Percentiles rank a stretch among this genome's conserved stretches.
These are phyloP conservation scores for Mus pahari DNA, from an alignment of 2,113 vertebrate genomes.

Conservation along the genomic window DNA sequence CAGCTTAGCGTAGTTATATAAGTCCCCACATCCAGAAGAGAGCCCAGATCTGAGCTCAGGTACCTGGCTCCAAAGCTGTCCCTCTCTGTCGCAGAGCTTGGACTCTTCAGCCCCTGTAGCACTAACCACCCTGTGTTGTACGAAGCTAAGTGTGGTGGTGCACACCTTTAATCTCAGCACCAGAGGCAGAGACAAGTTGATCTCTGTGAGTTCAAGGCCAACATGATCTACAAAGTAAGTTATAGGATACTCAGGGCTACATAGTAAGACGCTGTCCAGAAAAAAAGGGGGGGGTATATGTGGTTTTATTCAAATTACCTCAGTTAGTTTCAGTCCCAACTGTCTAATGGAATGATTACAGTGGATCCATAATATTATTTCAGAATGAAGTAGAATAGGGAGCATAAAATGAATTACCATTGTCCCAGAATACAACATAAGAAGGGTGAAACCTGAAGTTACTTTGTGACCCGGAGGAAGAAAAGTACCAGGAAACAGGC, in stretches of 20 bases:
- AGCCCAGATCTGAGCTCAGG: background rate
- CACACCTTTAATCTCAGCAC: background rate
- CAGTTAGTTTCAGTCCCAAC: background rate
- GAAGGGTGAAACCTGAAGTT: background rate
- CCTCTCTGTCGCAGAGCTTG: background rate
- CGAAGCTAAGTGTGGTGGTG: background rate
- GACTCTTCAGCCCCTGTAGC: conserved; percentile 6
- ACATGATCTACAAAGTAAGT: background rate
- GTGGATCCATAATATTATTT: background rate
- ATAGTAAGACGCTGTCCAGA: background rate
- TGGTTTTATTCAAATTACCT: background rate
- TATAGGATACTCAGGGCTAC: background rate
- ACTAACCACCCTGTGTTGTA: background rate
- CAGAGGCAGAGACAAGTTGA: background rate
- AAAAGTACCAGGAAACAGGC: background rate
- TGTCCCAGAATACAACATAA: background rate
- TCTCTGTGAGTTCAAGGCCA: background rate
- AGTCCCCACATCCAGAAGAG: background rate
- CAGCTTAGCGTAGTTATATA: background rate
- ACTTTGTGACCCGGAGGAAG: background rate
- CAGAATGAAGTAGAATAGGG: conserved; percentile 6
- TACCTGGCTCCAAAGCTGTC: conserved; percentile 22
- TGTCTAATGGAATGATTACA: conserved; percentile 11
- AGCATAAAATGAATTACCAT: background rate
- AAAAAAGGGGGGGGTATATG: background rate